Evolutionary conservation across 2,888 invertebrate genomes (phyloP), one percentile per base, ranked within the genome.

Genomic region (Ischnus inquisitorius): DNA sequence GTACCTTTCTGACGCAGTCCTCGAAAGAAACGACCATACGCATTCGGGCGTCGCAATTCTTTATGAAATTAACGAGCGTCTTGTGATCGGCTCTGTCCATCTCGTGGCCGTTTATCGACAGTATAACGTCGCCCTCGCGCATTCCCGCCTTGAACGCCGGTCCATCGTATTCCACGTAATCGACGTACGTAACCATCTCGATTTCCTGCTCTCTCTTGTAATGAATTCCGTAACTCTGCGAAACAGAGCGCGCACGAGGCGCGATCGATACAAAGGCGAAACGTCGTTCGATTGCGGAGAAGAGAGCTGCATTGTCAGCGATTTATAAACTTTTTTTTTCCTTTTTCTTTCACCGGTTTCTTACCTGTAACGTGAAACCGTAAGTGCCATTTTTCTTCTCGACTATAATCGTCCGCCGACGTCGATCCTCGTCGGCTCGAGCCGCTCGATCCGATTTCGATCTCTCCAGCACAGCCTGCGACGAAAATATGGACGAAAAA

Each of bases 111-210:
- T 99, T 99, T 90, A 99, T 98, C 62, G 98, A 98, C 51, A 99
- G 94, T 89, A 99, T 99, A 57, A 99, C 98, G 93, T 99, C 99
- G 16, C 99, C 99, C 94, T 98, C 97, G 10, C 98, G 95, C 97
- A 99, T 98, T 5, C 99, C 99, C 0, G 99, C 97, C 85, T 96
- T 95, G 90, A 97, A 97, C 0, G 99, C 99, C 0, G 99, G 97
- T 0, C 99, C 98, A 87, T 98, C 97, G 84, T 96, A 96, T 89
- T 98, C 98, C 78, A 99, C 98, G 93, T 98, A 98, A 92, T 99
- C 99, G 64, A 99, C 98, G 92, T 99, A 99, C 0, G 99, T 99
- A 81, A 99, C 98, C 95, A 98, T 97, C 94, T 99, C 99, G 82
- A 98, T 97, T 93, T 98, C 98, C 92, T 97, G 97, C 90, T 98